These are phyloP conservation scores for Orbicella faveolata DNA, from an alignment of 64 coral and sea anemone genomes.

Conservation along the genomic window DNA sequence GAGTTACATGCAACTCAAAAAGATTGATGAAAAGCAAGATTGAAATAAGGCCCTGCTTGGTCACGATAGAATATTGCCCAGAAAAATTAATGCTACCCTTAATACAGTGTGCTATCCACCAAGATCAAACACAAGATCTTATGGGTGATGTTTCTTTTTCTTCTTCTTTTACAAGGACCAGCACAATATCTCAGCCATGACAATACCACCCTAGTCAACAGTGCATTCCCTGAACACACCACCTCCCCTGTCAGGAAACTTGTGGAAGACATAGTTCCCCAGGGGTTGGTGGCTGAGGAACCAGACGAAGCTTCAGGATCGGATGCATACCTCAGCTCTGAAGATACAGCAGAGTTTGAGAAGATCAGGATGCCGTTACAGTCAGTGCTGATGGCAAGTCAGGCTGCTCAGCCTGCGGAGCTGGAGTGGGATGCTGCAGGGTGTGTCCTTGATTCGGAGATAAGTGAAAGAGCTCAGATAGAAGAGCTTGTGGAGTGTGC, in stretches of 20 bases:
- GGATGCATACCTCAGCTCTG: constrained; percentile 82
- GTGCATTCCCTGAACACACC: constrained; percentile 24
- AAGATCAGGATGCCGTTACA: background rate
- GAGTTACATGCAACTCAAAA: too few species aligned
- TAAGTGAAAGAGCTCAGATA: background rate
- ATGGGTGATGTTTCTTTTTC: background rate
- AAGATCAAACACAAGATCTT: background rate
- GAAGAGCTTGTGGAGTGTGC: constrained; percentile 9
- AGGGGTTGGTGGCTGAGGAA: background rate
- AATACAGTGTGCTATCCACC: too few species aligned
- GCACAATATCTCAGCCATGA: constrained; percentile 28
- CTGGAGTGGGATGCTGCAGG: constrained; percentile 87
- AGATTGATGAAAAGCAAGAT: too few species aligned
- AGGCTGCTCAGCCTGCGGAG: constrained; percentile 45
- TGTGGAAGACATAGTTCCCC: constrained; percentile 48
- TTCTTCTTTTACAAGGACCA: background rate
- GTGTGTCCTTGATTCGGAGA: constrained; percentile 50
- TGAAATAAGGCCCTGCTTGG: too few species aligned
- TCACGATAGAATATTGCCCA: too few species aligned
- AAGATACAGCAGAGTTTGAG: constrained; percentile 60
- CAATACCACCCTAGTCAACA: constrained; percentile 54
- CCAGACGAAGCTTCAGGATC: constrained; percentile 53
- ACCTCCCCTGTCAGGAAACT: constrained; percentile 43
- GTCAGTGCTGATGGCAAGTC: background rate
- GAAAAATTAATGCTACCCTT: too few species aligned